Percentiles rank a stretch among this genome's conserved stretches.
Conservation (phyloP, 2,113 vertebrate genomes). For the Vidua macroura region DNA sequence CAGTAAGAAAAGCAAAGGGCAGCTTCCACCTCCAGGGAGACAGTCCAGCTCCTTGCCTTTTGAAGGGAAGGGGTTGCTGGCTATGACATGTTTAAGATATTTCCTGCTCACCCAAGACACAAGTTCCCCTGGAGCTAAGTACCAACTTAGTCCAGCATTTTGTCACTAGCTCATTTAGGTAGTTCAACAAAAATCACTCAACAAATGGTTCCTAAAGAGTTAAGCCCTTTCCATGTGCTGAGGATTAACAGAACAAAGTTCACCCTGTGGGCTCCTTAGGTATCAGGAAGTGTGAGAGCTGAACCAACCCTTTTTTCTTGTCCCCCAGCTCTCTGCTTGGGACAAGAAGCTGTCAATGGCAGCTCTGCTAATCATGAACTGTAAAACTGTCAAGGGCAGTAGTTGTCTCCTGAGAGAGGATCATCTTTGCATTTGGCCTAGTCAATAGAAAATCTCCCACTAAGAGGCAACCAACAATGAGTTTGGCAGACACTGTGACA, state of each 20-base stretch:
- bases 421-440: not conserved
- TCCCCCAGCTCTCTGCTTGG: not conserved
- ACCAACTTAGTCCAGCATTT: not conserved
- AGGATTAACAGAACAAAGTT: not conserved
- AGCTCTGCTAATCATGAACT: not conserved
- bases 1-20: not conserved
- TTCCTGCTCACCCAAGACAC: not conserved
- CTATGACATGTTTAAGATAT: not conserved
- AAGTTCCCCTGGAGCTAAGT: not conserved
- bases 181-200: not conserved
- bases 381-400: constrained; percentile 11
- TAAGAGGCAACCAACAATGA: not conserved
- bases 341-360: not conserved
- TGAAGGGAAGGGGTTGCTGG: not conserved
- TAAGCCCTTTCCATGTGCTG: not conserved
- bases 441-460: constrained; percentile 10
- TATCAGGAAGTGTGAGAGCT: not conserved
- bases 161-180: not conserved
- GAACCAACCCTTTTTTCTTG: not conserved
- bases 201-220: not conserved
- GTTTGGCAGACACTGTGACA: not conserved
- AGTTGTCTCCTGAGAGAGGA: not conserved
- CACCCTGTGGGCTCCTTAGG: not conserved
- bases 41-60: not conserved
- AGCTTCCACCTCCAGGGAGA: not conserved